Evolutionary conservation across 1,140 invertebrate genomes (phyloP).

Genomic region (Drosophila kikkawai): DNA sequence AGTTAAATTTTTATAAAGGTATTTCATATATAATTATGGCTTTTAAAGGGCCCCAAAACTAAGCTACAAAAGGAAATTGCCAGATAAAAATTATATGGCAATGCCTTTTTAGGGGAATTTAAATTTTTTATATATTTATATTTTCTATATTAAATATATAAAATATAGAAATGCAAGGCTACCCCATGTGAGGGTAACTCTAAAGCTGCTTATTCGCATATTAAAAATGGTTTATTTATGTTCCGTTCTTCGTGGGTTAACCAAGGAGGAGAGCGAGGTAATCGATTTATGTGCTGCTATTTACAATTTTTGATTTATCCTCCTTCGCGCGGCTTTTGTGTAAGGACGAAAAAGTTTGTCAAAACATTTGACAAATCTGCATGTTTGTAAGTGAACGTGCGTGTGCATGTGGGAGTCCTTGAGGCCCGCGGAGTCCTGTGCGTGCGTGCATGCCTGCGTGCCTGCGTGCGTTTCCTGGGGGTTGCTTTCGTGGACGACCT

Average conservation of each 20-base stretch:
- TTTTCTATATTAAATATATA: not conserved
- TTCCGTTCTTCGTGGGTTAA: slow-evolving; percentile 19
- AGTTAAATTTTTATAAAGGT: not conserved
- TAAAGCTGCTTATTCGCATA: slow-evolving; percentile 75
- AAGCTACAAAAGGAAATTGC: not conserved
- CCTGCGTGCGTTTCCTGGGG: not conserved
- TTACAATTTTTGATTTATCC: slow-evolving; percentile 70
- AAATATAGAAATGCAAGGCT: not conserved
- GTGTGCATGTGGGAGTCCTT: slow-evolving; percentile 3
- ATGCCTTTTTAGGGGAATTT: not conserved
- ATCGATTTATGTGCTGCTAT: slow-evolving; percentile 76
- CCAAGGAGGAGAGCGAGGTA: slow-evolving; percentile 26
- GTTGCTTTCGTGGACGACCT: slow-evolving; percentile 12
- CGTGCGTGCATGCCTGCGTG: slow-evolving; percentile 4
- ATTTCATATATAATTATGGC: not conserved
- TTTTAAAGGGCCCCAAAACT: not conserved
- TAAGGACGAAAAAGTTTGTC: slow-evolving; percentile 39
- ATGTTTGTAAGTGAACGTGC: slow-evolving; percentile 9
- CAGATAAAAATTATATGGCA: too few relatives aligned
- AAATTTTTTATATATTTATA: not conserved
- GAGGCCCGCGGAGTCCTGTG: not conserved
- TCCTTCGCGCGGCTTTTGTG: slow-evolving; percentile 6
- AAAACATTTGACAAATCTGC: slow-evolving; percentile 50
- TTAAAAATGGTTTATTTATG: slow-evolving; percentile 81
- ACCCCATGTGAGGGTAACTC: not conserved